These are phyloP conservation scores for Holcopasites calliopsidis DNA, from an alignment of 1,140 invertebrate species.

Conservation along the genomic window DNA sequence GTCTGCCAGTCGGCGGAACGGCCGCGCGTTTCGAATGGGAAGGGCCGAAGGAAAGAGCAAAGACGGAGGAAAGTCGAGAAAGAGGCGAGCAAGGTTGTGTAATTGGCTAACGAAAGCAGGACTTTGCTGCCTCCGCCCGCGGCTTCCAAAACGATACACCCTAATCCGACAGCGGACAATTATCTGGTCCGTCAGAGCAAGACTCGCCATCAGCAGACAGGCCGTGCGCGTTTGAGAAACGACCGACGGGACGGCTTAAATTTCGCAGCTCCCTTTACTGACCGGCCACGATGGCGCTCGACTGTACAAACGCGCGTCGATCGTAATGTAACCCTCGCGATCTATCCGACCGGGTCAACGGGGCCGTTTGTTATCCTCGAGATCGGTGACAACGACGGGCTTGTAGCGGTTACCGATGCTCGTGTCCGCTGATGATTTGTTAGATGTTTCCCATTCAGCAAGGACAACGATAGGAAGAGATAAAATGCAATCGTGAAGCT, in stretches of 20 bases:
- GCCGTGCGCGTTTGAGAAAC: slow-evolving; percentile 61
- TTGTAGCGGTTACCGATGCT: not conserved
- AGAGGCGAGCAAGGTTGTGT: slow-evolving; percentile 10
- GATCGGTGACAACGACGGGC: not conserved
- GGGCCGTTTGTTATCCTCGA: not conserved
- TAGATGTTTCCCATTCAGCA: not conserved
- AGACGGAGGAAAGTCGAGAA: not conserved
- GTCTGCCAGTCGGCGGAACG: not conserved
- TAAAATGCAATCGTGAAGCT: not conserved
- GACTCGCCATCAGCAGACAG: slow-evolving; percentile 48
- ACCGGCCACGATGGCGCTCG: slow-evolving; percentile 33
- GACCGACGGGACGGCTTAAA: slow-evolving; percentile 57
- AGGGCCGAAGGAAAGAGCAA: not conserved
- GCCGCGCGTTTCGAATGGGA: not conserved
- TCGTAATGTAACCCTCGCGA: slow-evolving; percentile 29
- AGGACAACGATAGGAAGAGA: not conserved
- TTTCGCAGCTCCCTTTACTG: slow-evolving; percentile 59
- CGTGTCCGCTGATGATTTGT: slow-evolving; percentile 3
- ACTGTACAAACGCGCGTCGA: slow-evolving; percentile 43
- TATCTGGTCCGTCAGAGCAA: slow-evolving; percentile 64
- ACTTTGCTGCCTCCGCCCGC: not conserved
- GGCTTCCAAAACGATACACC: slow-evolving; percentile 53
- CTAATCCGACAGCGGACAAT: slow-evolving; percentile 65
- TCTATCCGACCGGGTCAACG: not conserved
- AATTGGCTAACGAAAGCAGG: slow-evolving; percentile 56